phyloP scores from a whole-genome alignment of 2,113 vertebrate genomes.

The Ceratotherium simum region DNA sequence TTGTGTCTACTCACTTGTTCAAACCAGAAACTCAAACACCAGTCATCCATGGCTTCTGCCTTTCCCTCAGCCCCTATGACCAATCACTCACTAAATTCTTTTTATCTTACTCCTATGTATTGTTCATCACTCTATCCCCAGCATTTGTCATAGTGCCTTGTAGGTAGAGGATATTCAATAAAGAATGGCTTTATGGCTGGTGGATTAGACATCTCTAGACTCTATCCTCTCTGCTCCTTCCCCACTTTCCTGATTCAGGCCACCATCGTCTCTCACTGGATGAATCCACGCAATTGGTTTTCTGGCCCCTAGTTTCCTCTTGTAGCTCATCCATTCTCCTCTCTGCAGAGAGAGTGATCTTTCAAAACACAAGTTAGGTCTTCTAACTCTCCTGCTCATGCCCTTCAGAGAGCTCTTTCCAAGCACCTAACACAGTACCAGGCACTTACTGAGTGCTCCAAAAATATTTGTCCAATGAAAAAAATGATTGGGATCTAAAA shows the following conservation, averaged over 20 bases:
- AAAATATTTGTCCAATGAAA: constrained; percentile 8
- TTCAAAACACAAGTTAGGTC: not conserved
- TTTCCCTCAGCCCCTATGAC: not conserved
- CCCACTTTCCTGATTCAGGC: not conserved
- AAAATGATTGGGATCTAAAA: not conserved
- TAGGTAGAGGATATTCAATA: not conserved
- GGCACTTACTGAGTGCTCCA: not conserved
- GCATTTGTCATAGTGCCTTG: not conserved
- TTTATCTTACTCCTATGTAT: not conserved
- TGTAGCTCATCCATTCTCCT: not conserved
- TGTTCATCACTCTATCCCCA: not conserved
- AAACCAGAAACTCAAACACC: not conserved
- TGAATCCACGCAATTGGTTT: not conserved
- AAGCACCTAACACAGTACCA: not conserved
- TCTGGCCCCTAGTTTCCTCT: not conserved
- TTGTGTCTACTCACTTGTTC: not conserved
- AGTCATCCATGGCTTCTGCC: not conserved
- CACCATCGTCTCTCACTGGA: not conserved
- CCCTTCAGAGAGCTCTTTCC: not conserved
- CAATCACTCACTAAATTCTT: not conserved
- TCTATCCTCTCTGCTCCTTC: not conserved
- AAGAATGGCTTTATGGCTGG: not conserved
- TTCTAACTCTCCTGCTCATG: not conserved
- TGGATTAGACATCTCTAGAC: not conserved
- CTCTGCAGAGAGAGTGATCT: not conserved